Evolutionary conservation across 2,113 vertebrate species (phyloP), one percentile per base, ranked within the genome.

Genomic region (Sylvilagus bachmani): DNA sequence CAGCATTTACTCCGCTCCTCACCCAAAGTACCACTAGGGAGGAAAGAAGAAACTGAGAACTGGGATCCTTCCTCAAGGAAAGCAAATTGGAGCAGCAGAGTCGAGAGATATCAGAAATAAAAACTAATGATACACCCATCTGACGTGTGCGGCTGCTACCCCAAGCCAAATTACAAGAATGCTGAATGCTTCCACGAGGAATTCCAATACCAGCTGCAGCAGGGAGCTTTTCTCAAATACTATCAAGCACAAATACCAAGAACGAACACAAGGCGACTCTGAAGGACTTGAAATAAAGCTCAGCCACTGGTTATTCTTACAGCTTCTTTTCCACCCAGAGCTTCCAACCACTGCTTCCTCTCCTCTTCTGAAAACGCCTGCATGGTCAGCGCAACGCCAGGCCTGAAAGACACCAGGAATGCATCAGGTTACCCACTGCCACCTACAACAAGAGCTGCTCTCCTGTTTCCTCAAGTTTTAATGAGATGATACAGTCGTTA

Each of bases 321-420:
- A 94, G 99, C 98, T 96, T 99, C 99, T 98, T 99, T 99, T 97
- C 99, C 99, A 94, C 99, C 99, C 98, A 99, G 99, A 62, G 99
- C 99, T 97, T 99, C 99, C 98, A 99, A 98, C 99, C 99, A 99
- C 89, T 98, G 98, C 93, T 98, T 99, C 90, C 99, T 98, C 97
- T 99, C 99, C 91, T 99, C 99, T 96, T 99, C 99, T 3, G 99
- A 99, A 94, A 99, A 98, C 0, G 99, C 99, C 97, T 99, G 99
- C 97, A 99, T 98, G 24, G 99, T 99, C 90, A 99, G 93, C 64
- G 99, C 97, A 33, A 98, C 98, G 1, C 99, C 99, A 17, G 99
- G 99, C 90, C 99, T 99, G 96, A 36, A 96, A 97, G 80, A 90
- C 62, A 98, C 5, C 86, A 95, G 67, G 0, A 38, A 93, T 33